phyloP scores from a whole-genome alignment of 2,113 vertebrate genomes.

The Ranitomeya variabilis region DNA sequence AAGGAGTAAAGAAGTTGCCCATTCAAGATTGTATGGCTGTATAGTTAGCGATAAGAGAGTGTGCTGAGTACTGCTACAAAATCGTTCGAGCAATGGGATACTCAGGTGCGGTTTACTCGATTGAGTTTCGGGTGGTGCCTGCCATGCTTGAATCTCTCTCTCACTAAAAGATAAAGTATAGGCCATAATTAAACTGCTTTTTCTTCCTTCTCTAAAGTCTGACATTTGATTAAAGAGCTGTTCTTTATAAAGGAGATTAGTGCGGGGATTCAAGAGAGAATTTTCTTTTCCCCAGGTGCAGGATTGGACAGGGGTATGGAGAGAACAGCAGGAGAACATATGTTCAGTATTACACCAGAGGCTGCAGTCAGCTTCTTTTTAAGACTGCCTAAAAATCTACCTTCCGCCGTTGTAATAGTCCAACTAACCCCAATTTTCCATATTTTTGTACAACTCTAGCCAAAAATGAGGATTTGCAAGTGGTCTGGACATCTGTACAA shows the following conservation, averaged over 20 bases:
- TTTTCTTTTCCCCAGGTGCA: constrained; percentile 15
- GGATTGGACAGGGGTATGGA: neutral
- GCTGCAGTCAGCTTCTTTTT: neutral
- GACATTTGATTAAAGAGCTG: constrained; percentile 7
- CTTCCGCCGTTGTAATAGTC: neutral
- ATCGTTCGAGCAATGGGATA: too few relatives aligned
- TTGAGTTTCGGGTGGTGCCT: too few relatives aligned
- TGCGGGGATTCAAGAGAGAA: constrained; percentile 25
- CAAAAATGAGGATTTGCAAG: too few relatives aligned
- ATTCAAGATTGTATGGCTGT: too few relatives aligned
- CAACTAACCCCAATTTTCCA: neutral
- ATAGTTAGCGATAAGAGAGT: too few relatives aligned
- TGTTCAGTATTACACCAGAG: constrained; percentile 3
- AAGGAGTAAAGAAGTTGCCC: too few relatives aligned
- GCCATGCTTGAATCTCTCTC: too few relatives aligned
- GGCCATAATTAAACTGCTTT: constrained; percentile 40
- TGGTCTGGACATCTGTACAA: too few relatives aligned
- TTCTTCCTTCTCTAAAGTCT: constrained; percentile 32
- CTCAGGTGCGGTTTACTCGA: too few relatives aligned
- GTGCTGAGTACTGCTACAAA: too few relatives aligned
- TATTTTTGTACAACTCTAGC: neutral
- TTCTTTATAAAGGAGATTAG: constrained; percentile 46
- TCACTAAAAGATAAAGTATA: neutral
- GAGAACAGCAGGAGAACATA: constrained; percentile 15
- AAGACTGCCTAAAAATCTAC: neutral